Conservation (phyloP, 2,113 vertebrate species). For the Pterocles orientalis region DNA sequence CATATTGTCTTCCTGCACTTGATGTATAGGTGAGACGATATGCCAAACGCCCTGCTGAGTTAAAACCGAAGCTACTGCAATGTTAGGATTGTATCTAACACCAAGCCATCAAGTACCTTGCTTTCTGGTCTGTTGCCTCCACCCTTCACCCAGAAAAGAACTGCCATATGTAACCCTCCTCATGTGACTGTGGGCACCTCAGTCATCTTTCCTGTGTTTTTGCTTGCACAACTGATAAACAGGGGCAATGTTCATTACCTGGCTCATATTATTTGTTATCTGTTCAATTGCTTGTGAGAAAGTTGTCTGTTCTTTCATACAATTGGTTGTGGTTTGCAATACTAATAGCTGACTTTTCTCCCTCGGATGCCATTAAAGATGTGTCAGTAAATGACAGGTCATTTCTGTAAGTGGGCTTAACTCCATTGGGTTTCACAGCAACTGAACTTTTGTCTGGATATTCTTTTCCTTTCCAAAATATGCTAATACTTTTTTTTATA, state of each 20-base stretch:
- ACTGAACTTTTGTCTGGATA: background rate
- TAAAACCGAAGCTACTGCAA: slow-evolving; percentile 39
- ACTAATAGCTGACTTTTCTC: background rate
- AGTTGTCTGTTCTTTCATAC: background rate
- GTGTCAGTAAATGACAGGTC: background rate
- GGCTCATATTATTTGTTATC: background rate
- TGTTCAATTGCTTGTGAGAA: background rate
- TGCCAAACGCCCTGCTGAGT: background rate
- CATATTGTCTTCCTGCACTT: slow-evolving; percentile 55
- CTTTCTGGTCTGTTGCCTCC: background rate
- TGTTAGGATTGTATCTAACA: background rate
- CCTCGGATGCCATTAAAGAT: background rate
- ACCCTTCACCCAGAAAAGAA: slow-evolving; percentile 1
- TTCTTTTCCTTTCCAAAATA: background rate
- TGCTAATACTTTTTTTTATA: background rate
- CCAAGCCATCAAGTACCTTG: background rate
- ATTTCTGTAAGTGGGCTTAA: background rate
- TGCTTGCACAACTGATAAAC: background rate
- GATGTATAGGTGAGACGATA: slow-evolving; percentile 28
- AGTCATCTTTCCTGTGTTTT: background rate
- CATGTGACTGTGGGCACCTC: background rate
- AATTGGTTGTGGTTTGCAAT: background rate
- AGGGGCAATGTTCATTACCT: background rate
- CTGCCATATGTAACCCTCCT: background rate
- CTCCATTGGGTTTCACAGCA: background rate